phyloP scores from a whole-genome alignment of 2,888 invertebrate genomes.

The Cantharis rufa region DNA sequence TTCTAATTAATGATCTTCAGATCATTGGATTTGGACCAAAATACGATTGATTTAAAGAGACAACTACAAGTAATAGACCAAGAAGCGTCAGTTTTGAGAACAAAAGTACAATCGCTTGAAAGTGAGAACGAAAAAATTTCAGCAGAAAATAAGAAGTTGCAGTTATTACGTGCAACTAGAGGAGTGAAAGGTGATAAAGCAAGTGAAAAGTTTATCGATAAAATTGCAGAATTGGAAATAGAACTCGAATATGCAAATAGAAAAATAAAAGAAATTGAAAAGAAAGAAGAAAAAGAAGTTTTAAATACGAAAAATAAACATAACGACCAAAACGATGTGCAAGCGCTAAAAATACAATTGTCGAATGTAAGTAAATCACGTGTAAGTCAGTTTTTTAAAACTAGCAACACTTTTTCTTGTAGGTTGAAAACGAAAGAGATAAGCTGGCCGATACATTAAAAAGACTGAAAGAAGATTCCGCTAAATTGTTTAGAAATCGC shows the following conservation, averaged over 20 bases:
- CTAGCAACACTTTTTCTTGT: conserved; percentile 26
- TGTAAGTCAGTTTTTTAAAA: background rate
- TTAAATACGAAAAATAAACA: conserved; percentile 44
- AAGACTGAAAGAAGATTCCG: conserved; percentile 66
- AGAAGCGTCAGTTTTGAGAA: conserved; percentile 70
- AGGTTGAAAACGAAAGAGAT: conserved; percentile 68
- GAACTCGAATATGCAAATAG: conserved; percentile 64
- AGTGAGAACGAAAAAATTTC: conserved; percentile 75
- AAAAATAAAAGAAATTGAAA: conserved; percentile 63
- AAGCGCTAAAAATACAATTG: conserved; percentile 48
- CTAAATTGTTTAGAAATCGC: conserved; percentile 69
- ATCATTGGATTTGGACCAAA: conserved; percentile 66
- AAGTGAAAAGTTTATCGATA: conserved; percentile 63
- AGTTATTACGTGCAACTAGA: conserved; percentile 63
- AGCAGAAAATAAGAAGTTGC: conserved; percentile 74
- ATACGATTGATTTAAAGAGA: conserved; percentile 70
- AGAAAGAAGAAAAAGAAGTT: conserved; percentile 33
- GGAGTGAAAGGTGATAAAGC: conserved; percentile 61
- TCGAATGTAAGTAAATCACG: conserved; percentile 9
- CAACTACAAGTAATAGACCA: conserved; percentile 79
- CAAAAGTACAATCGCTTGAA: conserved; percentile 71
- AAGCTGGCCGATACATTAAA: conserved; percentile 69
- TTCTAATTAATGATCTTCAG: too few species aligned
- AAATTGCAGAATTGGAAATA: conserved; percentile 65
- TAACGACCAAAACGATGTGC: conserved; percentile 44